Base-by-base conservation (phyloP, 1,140 invertebrate genomes). In the Megalonaias nervosa region DNA sequence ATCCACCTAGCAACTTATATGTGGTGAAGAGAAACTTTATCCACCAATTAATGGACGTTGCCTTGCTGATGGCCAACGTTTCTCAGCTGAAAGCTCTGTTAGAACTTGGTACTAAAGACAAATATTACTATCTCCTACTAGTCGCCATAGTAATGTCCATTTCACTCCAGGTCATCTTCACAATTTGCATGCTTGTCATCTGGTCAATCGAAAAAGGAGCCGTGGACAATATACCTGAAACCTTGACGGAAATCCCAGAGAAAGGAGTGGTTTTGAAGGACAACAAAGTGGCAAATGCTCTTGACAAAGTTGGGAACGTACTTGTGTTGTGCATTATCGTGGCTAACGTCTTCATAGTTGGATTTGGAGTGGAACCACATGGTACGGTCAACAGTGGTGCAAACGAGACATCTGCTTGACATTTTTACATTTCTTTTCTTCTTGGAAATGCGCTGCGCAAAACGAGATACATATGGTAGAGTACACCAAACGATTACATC, bases 21-120 rank as follows among this genome's bases (percentile, higher is more conserved):
- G 76, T 78, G 2, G 76, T 71, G 6, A 78, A 78, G 65, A 23
- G 76, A 2, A 78, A 78, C 66, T 78, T 78, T 61, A 74, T 78
- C 19, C 76, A 78, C 38, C 76, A 78, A 55, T 21, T 78, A n/a
- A 78, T 78, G 76, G 76, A 78, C 38, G 76, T 78, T 19, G 76
- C 76, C 17, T 55, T 78, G 4, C 61, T 78, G 38, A 78, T 78
- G 76, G 76, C 76, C 23, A 78, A 78, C 56, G 76, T 78, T 16
- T 78, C 76, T 23, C 76, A 78, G 23, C 38, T 78, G 19, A 78
- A 73, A 23, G 68, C 76, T 0, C 70, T 78, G 38, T 48, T 78
- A 1, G 67, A 71, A 21, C 73, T 78, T 15, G 65, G 69, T 31
- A 15, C 23, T 3, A 66, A 55, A 15, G 76, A 78, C 59, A 74